A percentile compares a stretch with the other conserved stretches of the same genome.
phyloP scores from a whole-genome alignment of 2,888 invertebrate genomes.

The Eristalinus aeneus region DNA sequence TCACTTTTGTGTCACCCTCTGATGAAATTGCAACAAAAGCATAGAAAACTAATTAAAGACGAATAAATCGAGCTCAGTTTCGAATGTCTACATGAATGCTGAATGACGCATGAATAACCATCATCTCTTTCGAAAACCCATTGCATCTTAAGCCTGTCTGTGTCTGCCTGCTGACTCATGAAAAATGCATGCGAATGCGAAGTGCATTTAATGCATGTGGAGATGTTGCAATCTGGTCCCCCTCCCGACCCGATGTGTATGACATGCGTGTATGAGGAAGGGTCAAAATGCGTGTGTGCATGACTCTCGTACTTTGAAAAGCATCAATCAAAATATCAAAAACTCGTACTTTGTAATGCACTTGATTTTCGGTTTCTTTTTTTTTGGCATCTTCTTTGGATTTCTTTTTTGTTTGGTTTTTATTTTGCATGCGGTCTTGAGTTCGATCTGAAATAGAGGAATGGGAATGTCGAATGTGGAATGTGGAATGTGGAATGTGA shows the following conservation, averaged over 20 bases:
- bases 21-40: constrained; percentile 1
- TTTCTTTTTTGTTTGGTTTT: not conserved
- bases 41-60: constrained; percentile 18
- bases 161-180: constrained; percentile 31
- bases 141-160: constrained; percentile 49
- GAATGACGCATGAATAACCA: constrained; percentile 47
- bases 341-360: constrained; percentile 29
- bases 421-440: constrained; percentile 36
- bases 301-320: constrained; percentile 45
- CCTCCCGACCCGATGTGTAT: constrained; percentile 10
- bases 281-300: not conserved
- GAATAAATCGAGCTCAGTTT: constrained; percentile 38
- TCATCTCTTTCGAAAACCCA: constrained; percentile 27
- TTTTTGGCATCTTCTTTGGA: constrained; percentile 25
- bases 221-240: constrained; percentile 24
- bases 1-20: not conserved
- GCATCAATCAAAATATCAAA: constrained; percentile 24
- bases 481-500: not conserved
- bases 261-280: constrained; percentile 44
- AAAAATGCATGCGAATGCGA: constrained; percentile 50
- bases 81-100: constrained; percentile 34
- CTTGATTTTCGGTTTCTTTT: constrained; percentile 7
- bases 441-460: too few relatives aligned
- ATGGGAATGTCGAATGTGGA: constrained; percentile 41
- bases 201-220: constrained; percentile 41